phyloP scores from a whole-genome alignment of 2,888 invertebrate species.

The Trichopoda pennipes region DNA sequence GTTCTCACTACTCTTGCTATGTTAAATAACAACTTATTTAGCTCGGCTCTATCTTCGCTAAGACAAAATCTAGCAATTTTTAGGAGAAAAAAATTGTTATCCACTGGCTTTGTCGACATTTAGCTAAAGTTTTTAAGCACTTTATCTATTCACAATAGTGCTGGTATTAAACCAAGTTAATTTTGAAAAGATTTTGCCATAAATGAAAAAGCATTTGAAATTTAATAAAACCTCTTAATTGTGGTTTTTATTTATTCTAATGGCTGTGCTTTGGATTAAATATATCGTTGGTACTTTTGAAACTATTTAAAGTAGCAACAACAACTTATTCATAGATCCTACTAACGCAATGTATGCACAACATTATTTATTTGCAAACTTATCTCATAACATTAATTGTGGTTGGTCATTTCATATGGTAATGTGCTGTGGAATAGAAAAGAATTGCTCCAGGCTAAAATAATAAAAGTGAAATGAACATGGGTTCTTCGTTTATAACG shows the following conservation, averaged over 20 bases:
- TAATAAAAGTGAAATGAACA: constrained; percentile 22
- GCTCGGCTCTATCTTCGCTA: too few relatives aligned
- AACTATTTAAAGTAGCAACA: constrained; percentile 6
- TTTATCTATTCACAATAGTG: too few relatives aligned
- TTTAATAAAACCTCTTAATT: constrained; percentile 45
- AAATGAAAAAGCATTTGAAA: constrained; percentile 1
- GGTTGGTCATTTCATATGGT: constrained; percentile 75
- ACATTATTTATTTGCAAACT: constrained; percentile 70
- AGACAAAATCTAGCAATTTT: too few relatives aligned
- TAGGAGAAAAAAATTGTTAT: too few relatives aligned
- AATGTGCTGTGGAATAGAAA: constrained; percentile 45
- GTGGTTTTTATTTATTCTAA: constrained; percentile 65
- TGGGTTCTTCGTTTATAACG: constrained; percentile 5
- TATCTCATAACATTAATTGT: constrained; percentile 80
- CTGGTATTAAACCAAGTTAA: too few relatives aligned
- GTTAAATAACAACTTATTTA: too few relatives aligned
- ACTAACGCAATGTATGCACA: constrained; percentile 28
- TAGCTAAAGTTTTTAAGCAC: too few relatives aligned
- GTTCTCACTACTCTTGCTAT: too few relatives aligned
- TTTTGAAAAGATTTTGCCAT: too few relatives aligned
- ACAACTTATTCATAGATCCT: not conserved
- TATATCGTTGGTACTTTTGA: constrained; percentile 6
- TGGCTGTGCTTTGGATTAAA: constrained; percentile 8
- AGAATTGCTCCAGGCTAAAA: constrained; percentile 53
- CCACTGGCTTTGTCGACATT: too few relatives aligned